phyloP scores from a whole-genome alignment of 2,888 invertebrate species.

The Nephrotoma flavescens region DNA sequence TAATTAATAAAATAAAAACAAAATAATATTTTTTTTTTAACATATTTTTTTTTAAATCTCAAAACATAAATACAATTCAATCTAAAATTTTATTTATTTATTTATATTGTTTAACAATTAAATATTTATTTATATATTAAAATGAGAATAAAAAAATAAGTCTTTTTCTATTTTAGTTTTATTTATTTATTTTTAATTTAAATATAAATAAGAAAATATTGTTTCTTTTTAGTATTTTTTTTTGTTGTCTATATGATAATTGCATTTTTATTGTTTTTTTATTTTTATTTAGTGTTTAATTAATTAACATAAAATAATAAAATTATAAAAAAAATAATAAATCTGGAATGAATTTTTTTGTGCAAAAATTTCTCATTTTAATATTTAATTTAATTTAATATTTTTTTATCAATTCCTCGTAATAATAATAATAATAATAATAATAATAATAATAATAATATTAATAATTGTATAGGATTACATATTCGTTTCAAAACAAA shows the following conservation, averaged over 20 bases:
- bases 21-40: neutral
- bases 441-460: neutral
- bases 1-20: neutral
- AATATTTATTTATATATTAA: neutral
- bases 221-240: neutral
- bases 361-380: neutral
- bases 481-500: neutral
- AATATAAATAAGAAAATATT: neutral
- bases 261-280: neutral
- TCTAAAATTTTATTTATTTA: neutral
- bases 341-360: neutral
- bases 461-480: neutral
- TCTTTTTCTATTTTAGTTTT: neutral
- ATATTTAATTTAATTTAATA: neutral
- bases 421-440: neutral
- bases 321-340: neutral
- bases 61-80: neutral
- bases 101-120: neutral
- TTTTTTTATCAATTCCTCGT: neutral
- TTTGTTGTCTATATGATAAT: neutral
- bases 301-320: neutral
- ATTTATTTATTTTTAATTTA: neutral
- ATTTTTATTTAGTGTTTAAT: neutral
- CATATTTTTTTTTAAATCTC: neutral
- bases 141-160: neutral